Conservation (phyloP, 2,113 vertebrate genomes). For the Eclectus roratus region DNA sequence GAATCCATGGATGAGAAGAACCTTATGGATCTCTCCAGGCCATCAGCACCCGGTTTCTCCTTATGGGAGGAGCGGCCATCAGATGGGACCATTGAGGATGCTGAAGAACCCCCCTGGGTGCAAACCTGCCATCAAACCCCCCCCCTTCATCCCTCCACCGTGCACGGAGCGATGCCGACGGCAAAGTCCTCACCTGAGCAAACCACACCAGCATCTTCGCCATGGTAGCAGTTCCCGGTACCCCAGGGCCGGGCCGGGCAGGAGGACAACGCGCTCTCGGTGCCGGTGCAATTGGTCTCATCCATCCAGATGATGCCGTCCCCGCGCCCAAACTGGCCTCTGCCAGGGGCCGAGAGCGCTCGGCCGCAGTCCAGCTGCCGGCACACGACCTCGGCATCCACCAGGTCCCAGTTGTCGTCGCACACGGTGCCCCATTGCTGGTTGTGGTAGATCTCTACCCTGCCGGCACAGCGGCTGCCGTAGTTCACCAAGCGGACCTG, state of each 20-base stretch:
- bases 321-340: neutral
- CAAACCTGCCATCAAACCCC: neutral
- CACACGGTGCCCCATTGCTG: slow-evolving; percentile 69
- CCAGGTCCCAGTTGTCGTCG: slow-evolving; percentile 36
- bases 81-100: too few relatives aligned
- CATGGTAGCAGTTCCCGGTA: slow-evolving; percentile 24
- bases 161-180: accelerated
- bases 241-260: neutral
- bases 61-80: too few relatives aligned
- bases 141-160: accelerated
- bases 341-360: accelerated
- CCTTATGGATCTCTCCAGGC: neutral
- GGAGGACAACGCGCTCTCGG: neutral
- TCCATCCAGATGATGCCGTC: neutral
- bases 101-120: accelerated
- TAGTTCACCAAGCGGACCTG: slow-evolving; percentile 41
- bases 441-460: slow-evolving; percentile 66
- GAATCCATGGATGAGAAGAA: neutral
- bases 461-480: slow-evolving; percentile 39
- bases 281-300: neutral
- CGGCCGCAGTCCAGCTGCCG: slow-evolving; percentile 63
- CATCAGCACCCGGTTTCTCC: too few relatives aligned
- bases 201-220: neutral
- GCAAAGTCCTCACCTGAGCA: neutral
- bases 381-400: slow-evolving; percentile 51